Conservation (phyloP, 2,113 vertebrate species). For the Salminus brasiliensis region DNA sequence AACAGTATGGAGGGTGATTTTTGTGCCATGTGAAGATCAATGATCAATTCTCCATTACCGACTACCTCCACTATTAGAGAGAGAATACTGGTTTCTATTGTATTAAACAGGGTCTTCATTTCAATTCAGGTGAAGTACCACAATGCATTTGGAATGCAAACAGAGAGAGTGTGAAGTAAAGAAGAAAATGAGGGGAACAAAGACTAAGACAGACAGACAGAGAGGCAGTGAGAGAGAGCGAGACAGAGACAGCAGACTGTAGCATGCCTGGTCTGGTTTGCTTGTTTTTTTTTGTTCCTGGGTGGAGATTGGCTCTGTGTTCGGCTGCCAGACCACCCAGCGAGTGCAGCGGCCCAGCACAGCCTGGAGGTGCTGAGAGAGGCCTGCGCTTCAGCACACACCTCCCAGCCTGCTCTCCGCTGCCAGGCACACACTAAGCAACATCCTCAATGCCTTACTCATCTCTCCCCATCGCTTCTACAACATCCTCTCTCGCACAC, state of each 20-base stretch:
- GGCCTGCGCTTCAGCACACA: conserved; percentile 26
- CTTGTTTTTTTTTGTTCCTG: conserved; percentile 40
- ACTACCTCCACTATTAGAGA: too few species aligned
- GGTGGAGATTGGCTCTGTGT: conserved; percentile 48
- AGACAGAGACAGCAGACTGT: conserved; percentile 20
- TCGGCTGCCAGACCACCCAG: conserved; percentile 56
- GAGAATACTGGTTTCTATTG: too few species aligned
- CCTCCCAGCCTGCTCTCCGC: neutral
- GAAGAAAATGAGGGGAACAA: conserved; percentile 21
- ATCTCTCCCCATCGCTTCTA: neutral
- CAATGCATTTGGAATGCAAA: too few species aligned
- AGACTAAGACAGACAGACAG: conserved; percentile 32
- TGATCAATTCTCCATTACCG: too few species aligned
- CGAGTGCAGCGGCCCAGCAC: conserved; percentile 29
- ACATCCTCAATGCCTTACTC: neutral
- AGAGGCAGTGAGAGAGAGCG: neutral
- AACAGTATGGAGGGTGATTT: too few species aligned
- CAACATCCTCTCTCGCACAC: neutral
- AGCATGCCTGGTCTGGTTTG: conserved; percentile 49
- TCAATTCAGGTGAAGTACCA: too few species aligned
- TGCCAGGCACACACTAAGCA: neutral
- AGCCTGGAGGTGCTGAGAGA: conserved; percentile 49
- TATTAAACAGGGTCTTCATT: too few species aligned
- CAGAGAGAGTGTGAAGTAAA: neutral
- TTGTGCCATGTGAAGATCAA: too few species aligned